Evolutionary conservation across 2,888 invertebrate genomes (phyloP).

Genomic region (Congeria kusceri): DNA sequence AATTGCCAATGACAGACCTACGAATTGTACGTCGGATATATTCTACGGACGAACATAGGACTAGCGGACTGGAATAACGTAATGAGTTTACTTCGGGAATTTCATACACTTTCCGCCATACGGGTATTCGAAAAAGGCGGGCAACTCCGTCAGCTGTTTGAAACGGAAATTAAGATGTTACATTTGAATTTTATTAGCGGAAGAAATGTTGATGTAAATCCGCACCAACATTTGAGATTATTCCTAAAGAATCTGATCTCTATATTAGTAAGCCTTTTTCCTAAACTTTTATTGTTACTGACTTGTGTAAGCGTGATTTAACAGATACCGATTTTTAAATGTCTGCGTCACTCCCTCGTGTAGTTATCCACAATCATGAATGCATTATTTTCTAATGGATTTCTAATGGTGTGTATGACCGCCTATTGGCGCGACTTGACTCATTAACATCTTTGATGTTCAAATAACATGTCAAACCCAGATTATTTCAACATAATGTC

Average conservation of each 20-base stretch:
- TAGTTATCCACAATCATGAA: no score
- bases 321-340: no score
- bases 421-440: no score
- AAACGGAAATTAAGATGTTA: constrained; percentile 32
- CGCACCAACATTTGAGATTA: constrained; percentile 37
- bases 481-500: no score
- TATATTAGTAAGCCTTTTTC: constrained; percentile 42
- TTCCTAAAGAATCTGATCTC: constrained; percentile 52
- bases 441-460: no score
- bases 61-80: constrained; percentile 45
- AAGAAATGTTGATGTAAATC: constrained; percentile 32
- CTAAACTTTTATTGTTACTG: no score
- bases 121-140: constrained; percentile 36
- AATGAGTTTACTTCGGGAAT: constrained; percentile 43
- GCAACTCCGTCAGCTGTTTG: constrained; percentile 22
- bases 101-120: constrained; percentile 40
- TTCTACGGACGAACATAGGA: constrained; percentile 55
- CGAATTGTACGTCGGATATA: constrained; percentile 50
- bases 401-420: no score
- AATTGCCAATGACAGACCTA: constrained; percentile 50
- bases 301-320: no score
- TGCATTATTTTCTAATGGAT: no score
- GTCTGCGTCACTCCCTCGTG: no score
- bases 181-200: constrained; percentile 33
- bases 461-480: no score